Evolutionary conservation across 2,113 vertebrate species (phyloP).

Genomic region (Edolisoma coerulescens): DNA sequence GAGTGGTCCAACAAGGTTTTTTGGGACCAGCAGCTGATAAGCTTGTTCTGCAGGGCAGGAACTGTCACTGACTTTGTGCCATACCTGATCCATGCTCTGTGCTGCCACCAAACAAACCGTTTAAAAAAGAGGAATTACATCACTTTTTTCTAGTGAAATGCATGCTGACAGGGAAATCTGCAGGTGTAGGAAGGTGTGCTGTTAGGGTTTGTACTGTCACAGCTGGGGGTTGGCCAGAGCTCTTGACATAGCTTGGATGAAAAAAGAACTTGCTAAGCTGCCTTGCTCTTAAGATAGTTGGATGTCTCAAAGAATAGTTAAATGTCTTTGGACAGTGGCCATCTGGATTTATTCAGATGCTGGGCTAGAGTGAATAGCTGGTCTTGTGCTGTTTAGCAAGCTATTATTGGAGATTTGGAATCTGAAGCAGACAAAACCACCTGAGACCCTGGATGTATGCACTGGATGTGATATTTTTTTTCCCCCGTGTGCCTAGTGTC

Average conservation of each 20-base stretch:
- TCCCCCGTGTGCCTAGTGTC: not conserved
- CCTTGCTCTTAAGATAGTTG: not conserved
- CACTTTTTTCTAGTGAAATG: not conserved
- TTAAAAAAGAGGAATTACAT: not conserved
- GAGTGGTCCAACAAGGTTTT: not conserved
- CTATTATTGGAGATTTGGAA: not conserved
- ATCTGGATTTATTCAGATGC: not conserved
- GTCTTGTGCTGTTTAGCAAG: not conserved
- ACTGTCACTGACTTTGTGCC: not conserved
- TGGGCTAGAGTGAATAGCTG: not conserved
- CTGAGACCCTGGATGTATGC: not conserved
- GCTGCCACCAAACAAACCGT: not conserved
- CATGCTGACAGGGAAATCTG: not conserved
- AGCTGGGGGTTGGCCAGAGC: not conserved
- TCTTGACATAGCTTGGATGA: not conserved
- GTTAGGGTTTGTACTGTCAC: not conserved
- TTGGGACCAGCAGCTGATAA: not conserved
- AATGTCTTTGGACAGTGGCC: not conserved
- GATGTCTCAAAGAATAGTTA: not conserved
- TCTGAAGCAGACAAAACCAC: not conserved
- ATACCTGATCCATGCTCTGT: accelerated
- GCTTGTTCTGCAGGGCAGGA: not conserved
- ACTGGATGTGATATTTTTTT: not conserved
- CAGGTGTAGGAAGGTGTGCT: not conserved
- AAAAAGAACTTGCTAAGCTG: accelerated